Base-by-base conservation (phyloP, 2,888 invertebrate genomes). In the Xiphydria camelus region DNA sequence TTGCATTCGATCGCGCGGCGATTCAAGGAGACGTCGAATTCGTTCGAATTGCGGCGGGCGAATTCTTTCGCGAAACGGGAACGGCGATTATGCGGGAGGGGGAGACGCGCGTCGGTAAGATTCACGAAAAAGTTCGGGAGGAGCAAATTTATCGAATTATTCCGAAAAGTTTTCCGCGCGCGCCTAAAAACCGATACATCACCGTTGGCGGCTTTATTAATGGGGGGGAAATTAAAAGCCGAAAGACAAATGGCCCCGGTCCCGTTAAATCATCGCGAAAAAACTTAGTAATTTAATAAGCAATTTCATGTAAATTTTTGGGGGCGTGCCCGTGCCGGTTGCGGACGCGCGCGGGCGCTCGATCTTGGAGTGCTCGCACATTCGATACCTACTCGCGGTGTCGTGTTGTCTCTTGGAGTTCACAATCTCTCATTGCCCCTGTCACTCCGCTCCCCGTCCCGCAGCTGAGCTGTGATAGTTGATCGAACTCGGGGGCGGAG, bases 201-300 rank as follows among this genome's bases (percentile, higher is more conserved):
- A 55, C 47, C 40, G n/a, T 29, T 29, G 35, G 31, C 20, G 42
- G 40, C 37, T 39, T 52, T 61, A 66, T 66, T 63, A 66, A 66
- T 57, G 49, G 40, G 29, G 36, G 44, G 45, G 59, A 64, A 67
- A 66, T 68, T 66, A 68, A 66, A 68, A 62, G 59, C 59, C 51
- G 53, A 60, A 69, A 69, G 68, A 69, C 66, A 68, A 70, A 69
- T 70, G 69, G 68, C 62, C 56, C 52, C 49, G 55, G 59, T 61
- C 58, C 48, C 68, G 61, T 66, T 70, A 69, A 70, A 70, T 70
- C 70, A 68, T 69, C 59, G 56, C 53, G 63, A 65, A 71, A n/a
- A 70, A 70, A 68, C 63, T 70, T 63, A 62, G 66, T 66, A 62
- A 70, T 71, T 70, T 72, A 72, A 70, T 72, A 72, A 70, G 71